Base-by-base conservation (phyloP, 2,113 vertebrate species). In the Sebastes schlegelii region DNA sequence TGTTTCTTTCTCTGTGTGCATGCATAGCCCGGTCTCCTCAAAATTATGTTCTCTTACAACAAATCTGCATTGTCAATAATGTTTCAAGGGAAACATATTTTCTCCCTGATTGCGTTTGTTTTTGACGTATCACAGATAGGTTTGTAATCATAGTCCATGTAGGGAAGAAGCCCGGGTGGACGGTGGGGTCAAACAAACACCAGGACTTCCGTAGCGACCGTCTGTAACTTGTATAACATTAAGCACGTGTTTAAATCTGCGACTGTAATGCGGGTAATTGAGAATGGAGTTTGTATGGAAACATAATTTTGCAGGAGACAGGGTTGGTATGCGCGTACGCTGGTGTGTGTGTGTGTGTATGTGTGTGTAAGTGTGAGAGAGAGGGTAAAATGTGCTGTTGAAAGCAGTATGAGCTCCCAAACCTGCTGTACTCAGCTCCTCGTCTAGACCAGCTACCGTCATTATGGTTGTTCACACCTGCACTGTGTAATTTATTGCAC, bases 361-460 rank as follows among this genome's bases (percentile, higher is more conserved):
- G 49, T 40, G 62, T 57, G 23, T 60, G 5, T 60, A 17, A 70
- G 23, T 62, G 10, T 69, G 45, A 16, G 55, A 68, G 60, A 6
- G 66, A 77, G 43, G 64, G 17, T 60, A 52, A 84, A 75, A 85
- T 87, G 65, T 88, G 80, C 74, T 84, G 63, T 55, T 80, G 77
- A 81, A 85, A 82, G 82, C 88, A 83, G 49, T 55, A 54, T 63
- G 66, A 67, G 55, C 75, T 80, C 54, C 55, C 42, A 90, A 86
- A 88, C 82, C 80, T 92, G 92, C 92, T 92, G 85, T 66, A 54
- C 82, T 92, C 86, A 92, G 89, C 88, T 89, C 51, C 80, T 91
- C 42, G 70, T 87, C 86, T 76, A 73, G 68, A 87, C 76, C 57
- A 13, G 74, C 79, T 82, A 63, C 72, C 19, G 4, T 88, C 67